These are phyloP conservation scores for Rugalucina vietnamica DNA, from an alignment of 2,888 invertebrate genomes.

Conservation along the genomic window DNA sequence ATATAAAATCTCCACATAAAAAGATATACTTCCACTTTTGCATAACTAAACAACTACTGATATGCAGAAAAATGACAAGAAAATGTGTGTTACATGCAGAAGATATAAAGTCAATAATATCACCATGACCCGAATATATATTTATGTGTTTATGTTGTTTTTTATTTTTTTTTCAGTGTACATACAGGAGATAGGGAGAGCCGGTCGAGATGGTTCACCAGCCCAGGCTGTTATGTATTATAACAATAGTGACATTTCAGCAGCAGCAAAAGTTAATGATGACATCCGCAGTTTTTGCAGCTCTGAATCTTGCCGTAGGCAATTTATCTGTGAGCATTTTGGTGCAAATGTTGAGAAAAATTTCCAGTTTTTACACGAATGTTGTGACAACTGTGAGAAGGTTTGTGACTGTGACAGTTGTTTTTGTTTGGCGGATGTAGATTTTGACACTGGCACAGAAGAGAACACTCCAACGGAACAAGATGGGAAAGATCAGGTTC, in stretches of 20 bases:
- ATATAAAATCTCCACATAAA: too few species aligned
- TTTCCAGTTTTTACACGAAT: not conserved
- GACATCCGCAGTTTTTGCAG: not conserved
- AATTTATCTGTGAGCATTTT: slow-evolving; percentile 11
- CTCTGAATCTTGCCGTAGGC: not conserved
- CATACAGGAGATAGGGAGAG: slow-evolving; percentile 34
- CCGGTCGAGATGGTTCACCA: slow-evolving; percentile 12
- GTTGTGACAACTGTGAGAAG: not conserved
- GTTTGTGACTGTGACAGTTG: slow-evolving; percentile 2
- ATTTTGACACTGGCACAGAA: not conserved
- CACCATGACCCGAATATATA: too few species aligned
- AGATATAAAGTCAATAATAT: too few species aligned
- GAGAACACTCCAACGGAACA: not conserved
- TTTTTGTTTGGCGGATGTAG: not conserved
- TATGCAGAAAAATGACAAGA: too few species aligned
- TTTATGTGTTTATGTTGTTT: not conserved
- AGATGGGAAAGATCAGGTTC: not conserved
- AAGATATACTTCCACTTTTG: too few species aligned
- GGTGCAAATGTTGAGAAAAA: not conserved
- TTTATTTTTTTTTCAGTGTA: slow-evolving; percentile 17
- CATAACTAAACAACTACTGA: too few species aligned
- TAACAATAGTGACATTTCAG: slow-evolving; percentile 25
- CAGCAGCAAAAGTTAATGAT: not conserved
- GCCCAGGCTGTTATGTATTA: slow-evolving; percentile 16
- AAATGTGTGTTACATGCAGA: too few species aligned